A percentile compares a stretch with the other conserved stretches of the same genome.
Conservation (phyloP, 2,888 invertebrate species). For the Callosobruchus maculatus region DNA sequence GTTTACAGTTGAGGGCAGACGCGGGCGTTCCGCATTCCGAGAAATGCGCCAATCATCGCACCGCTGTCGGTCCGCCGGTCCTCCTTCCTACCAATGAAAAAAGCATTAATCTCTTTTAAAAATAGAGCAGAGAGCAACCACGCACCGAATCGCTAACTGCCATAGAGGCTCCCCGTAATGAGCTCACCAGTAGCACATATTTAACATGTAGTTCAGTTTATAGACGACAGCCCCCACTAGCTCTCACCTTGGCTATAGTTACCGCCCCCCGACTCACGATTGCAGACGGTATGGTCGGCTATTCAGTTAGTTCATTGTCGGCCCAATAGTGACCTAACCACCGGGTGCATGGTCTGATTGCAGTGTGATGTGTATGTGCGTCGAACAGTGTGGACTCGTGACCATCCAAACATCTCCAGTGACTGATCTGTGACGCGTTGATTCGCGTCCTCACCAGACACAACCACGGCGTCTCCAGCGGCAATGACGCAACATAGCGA, state of each 20-base stretch:
- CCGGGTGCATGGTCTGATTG: constrained; percentile 6
- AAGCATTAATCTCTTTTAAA: constrained; percentile 53
- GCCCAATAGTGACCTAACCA: constrained; percentile 27
- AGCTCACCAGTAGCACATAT: constrained; percentile 50
- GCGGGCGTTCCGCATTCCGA: constrained; percentile 35
- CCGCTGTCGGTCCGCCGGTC: constrained; percentile 36
- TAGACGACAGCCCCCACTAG: constrained; percentile 41
- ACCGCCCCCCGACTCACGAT: constrained; percentile 43
- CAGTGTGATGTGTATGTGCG: constrained; percentile 3
- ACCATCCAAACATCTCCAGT: neutral
- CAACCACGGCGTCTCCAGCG: constrained; percentile 53
- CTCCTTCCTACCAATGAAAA: constrained; percentile 53
- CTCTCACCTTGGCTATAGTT: constrained; percentile 33
- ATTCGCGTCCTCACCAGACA: constrained; percentile 35
- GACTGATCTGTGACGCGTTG: constrained; percentile 30
- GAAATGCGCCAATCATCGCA: constrained; percentile 43
- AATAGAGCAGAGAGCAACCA: constrained; percentile 48
- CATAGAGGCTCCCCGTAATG: constrained; percentile 48
- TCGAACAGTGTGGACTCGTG: constrained; percentile 9
- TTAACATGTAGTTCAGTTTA: constrained; percentile 51
- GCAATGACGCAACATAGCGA: constrained; percentile 54
- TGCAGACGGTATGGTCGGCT: constrained; percentile 30
- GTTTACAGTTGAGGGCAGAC: constrained; percentile 43
- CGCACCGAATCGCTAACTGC: constrained; percentile 46
- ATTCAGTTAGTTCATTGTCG: constrained; percentile 36